Percentiles rank a stretch among this genome's conserved stretches.
These are phyloP conservation scores for Oligia fasciuncula DNA, from an alignment of 2,888 invertebrate species.

Conservation along the genomic window DNA sequence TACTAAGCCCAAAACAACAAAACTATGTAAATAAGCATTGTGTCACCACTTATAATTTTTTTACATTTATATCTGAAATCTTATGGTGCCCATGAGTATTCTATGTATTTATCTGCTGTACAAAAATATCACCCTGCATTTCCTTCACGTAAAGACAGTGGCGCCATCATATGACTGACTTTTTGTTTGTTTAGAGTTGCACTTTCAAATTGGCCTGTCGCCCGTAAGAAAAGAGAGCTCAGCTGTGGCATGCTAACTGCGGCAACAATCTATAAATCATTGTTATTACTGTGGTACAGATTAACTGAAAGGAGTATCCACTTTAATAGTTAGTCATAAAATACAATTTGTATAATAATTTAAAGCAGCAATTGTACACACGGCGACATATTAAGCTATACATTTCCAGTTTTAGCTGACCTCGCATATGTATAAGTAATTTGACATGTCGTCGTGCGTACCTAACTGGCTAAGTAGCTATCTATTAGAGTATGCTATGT, in stretches of 20 bases:
- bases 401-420: too few relatives aligned
- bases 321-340: constrained; percentile 25
- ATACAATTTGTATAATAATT: constrained; percentile 25
- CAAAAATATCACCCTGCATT: constrained; percentile 24
- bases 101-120: not conserved
- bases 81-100: too few relatives aligned
- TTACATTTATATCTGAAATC: too few relatives aligned
- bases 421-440: not conserved
- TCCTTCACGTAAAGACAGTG: constrained; percentile 22
- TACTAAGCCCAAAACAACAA: not conserved
- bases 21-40: not conserved
- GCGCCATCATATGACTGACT: constrained; percentile 40
- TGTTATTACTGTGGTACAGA: constrained; percentile 31
- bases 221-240: constrained; percentile 59
- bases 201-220: constrained; percentile 67
- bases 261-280: constrained; percentile 48
- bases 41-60: too few relatives aligned
- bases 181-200: constrained; percentile 66
- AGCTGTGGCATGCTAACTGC: constrained; percentile 40
- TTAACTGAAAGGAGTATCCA: constrained; percentile 14
- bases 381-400: not conserved
- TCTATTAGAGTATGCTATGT: not conserved
- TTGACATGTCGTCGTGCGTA: not conserved
- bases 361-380: constrained; percentile 1
- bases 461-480: not conserved